Conservation (phyloP, 2,888 invertebrate genomes). For the Pandemis corylana region DNA sequence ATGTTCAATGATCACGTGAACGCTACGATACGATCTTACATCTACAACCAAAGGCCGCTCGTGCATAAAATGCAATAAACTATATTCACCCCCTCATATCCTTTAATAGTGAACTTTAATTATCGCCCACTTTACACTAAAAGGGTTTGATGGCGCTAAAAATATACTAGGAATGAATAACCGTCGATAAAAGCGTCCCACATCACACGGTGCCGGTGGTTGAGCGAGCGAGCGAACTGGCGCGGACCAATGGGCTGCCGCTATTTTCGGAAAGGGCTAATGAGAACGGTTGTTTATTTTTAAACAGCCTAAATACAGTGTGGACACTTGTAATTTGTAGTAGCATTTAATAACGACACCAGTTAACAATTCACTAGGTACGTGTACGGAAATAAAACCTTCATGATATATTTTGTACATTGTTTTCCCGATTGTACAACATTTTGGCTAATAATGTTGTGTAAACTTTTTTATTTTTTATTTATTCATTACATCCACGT, state of each 20-base stretch:
- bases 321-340: background rate
- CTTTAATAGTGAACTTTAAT: background rate
- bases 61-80: background rate
- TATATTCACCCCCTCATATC: background rate
- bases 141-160: background rate
- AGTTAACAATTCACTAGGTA: no score
- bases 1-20: no score
- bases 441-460: no score
- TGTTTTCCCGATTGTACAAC: no score
- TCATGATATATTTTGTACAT: no score
- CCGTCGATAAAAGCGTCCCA: background rate
- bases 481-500: no score
- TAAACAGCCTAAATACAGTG: background rate
- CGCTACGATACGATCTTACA: no score
- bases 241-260: conserved; percentile 5
- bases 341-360: no score
- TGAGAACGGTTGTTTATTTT: background rate
- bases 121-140: background rate
- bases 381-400: no score
- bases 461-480: no score
- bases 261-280: conserved; percentile 1
- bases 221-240: background rate
- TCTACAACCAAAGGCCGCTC: background rate
- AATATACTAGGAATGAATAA: conserved; percentile 2
- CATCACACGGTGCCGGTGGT: conserved; percentile 10